Base-by-base conservation (phyloP, 2,797 vertebrate species). In the Phoxinus dragarum region DNA sequence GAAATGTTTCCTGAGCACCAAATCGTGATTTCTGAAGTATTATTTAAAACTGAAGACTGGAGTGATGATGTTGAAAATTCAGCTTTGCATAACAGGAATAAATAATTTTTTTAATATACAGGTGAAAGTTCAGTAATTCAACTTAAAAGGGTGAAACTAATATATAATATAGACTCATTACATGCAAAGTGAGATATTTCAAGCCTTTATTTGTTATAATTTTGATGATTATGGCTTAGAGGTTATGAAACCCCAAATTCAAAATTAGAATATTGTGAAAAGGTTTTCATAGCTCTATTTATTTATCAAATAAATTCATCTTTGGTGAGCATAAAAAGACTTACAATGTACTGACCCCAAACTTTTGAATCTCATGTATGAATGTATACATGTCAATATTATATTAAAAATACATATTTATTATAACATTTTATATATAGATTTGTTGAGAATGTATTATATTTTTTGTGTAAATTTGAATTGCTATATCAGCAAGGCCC, bases 401-500 rank as follows among this genome's bases (percentile, higher is more conserved):
- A 44, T 49, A 49, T 47, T 19, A 49, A 49, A 27, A 23, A n/a
- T 56, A 21, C 4, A 6, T 14, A 38, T 12, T 23, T 76, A 56
- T 76, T 36, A 12, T 76, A 56, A 1, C 23, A 47, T 6, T 44
- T 47, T 44, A 23, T 64, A 42, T 44, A 34, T 3, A 21, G 9
- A 66, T 34, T 67, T 49, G n/a, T 66, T 42, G 27, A 4, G 17
- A 61, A 79, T 64, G 14, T 19, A 44, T 64, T 64, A 44, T 68
- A 34, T 54, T 49, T 59, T 72, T 49, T 85, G n/a, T 71, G 68
- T 16, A 44, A 31, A 80, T n/a, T 84, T 88, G 79, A 89, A 86
- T 86, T 89, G 81, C 88, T 68, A 80, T 90, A 87, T 88, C 89
- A 95, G 94, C 90, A 87, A 87, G 91, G 89, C 80, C 90, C 92